phyloP scores from a whole-genome alignment of 2,797 vertebrate species.

The Sandelia bainsii region DNA sequence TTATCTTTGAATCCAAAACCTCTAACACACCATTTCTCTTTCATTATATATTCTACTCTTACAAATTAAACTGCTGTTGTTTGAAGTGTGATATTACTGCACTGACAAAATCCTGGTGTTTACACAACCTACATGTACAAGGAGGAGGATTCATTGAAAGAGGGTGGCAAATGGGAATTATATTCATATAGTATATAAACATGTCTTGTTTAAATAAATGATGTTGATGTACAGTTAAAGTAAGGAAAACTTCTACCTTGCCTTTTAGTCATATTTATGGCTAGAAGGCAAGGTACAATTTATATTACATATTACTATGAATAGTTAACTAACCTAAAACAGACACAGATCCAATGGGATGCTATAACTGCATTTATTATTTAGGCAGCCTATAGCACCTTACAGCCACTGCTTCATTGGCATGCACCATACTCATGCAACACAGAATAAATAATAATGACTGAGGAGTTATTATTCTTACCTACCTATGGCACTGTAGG shows the following conservation, averaged over 20 bases:
- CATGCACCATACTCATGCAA: conserved; percentile 56
- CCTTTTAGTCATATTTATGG: background rate
- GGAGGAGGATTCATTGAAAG: conserved; percentile 27
- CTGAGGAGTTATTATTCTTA: conserved; percentile 64
- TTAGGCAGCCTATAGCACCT: conserved; percentile 54
- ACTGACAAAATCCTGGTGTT: conserved; percentile 28
- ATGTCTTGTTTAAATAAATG: conserved; percentile 7
- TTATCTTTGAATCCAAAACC: conserved; percentile 60
- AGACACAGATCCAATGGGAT: conserved; percentile 36
- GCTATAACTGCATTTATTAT: conserved; percentile 62
- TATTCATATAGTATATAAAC: background rate
- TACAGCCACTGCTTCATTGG: conserved; percentile 69
- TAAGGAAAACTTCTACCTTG: background rate
- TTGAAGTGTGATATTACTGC: conserved; percentile 19
- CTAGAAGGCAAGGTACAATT: background rate
- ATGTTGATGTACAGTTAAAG: conserved; percentile 14
- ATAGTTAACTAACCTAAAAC: conserved; percentile 49
- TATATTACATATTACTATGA: background rate
- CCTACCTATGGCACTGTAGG: conserved; percentile 47
- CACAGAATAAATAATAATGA: conserved; percentile 73
- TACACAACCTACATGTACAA: conserved; percentile 20
- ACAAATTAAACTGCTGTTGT: too few species aligned
- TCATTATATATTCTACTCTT: background rate
- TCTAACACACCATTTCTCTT: conserved; percentile 38
- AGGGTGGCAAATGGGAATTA: conserved; percentile 6